These are phyloP conservation scores for Drosophila vallismaia DNA, from an alignment of 2,888 invertebrate species.

Conservation along the genomic window DNA sequence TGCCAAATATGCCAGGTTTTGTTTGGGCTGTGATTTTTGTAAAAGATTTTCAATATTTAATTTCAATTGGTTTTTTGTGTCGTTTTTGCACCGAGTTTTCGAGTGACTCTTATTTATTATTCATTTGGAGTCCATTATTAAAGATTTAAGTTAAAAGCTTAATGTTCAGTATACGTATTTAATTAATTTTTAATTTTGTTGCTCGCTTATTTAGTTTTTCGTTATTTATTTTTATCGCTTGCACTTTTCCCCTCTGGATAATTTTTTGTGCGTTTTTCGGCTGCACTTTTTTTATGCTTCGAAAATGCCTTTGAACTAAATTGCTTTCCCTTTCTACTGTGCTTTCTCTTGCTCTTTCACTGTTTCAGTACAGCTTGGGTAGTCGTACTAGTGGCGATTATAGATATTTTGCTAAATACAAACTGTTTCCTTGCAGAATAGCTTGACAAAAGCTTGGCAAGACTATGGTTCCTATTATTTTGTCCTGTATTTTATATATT, in stretches of 20 bases:
- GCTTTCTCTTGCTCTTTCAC: constrained; percentile 14
- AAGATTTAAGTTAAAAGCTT: constrained; percentile 34
- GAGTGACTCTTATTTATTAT: constrained; percentile 23
- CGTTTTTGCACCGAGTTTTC: not conserved
- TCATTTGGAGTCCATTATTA: constrained; percentile 16
- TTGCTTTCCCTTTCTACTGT: constrained; percentile 29
- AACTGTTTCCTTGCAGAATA: too few relatives aligned
- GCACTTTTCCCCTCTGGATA: not conserved
- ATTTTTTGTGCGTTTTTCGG: constrained; percentile 30
- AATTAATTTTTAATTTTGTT: constrained; percentile 29
- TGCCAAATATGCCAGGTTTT: constrained; percentile 2
- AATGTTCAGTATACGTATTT: constrained; percentile 32
- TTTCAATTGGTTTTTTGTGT: not conserved
- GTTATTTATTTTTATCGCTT: constrained; percentile 14
- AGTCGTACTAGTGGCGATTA: not conserved
- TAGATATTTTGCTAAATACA: not conserved
- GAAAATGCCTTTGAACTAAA: constrained; percentile 67
- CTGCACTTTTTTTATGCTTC: constrained; percentile 47
- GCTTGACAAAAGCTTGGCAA: too few relatives aligned
- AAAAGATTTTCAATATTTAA: constrained; percentile 28
- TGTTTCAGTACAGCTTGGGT: not conserved
- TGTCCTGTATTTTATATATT: not conserved
- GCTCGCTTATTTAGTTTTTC: constrained; percentile 1
- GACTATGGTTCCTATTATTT: not conserved
- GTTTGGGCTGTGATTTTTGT: constrained; percentile 3